A percentile compares a stretch with the other conserved stretches of the same genome.
These are phyloP conservation scores for Agapostemon virescens DNA, from an alignment of 2,888 invertebrate genomes.

Conservation along the genomic window DNA sequence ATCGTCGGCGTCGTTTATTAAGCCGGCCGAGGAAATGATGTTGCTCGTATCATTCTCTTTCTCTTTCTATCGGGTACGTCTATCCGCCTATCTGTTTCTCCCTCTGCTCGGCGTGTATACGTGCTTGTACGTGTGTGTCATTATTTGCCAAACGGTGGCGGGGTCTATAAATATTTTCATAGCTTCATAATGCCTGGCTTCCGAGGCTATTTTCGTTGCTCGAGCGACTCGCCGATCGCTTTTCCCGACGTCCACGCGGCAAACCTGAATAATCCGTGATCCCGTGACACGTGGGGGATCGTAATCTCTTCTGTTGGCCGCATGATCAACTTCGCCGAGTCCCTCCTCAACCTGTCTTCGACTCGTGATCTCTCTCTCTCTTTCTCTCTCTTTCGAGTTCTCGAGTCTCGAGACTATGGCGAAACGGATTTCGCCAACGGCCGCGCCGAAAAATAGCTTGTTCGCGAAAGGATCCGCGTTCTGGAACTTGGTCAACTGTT, in stretches of 20 bases:
- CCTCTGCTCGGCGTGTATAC: neutral
- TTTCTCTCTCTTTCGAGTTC: no score
- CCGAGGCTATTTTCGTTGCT: slow-evolving; percentile 58
- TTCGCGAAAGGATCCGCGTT: neutral
- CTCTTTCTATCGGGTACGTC: neutral
- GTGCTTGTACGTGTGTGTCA: slow-evolving; percentile 37
- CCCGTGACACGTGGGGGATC: slow-evolving; percentile 7
- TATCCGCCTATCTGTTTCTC: neutral
- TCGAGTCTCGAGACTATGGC: neutral
- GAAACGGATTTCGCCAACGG: neutral
- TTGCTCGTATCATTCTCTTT: neutral
- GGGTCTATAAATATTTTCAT: slow-evolving; percentile 60
- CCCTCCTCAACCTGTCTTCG: neutral
- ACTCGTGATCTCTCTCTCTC: neutral
- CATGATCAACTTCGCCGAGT: neutral
- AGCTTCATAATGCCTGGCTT: slow-evolving; percentile 58
- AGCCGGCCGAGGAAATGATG: slow-evolving; percentile 43
- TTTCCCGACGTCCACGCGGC: slow-evolving; percentile 30
- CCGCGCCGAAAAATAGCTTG: neutral
- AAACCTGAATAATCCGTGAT: slow-evolving; percentile 22
- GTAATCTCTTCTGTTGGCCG: neutral
- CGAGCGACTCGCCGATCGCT: slow-evolving; percentile 47
- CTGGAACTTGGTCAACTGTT: neutral
- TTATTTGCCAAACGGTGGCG: slow-evolving; percentile 59
- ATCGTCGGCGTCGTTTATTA: slow-evolving; percentile 47